These are phyloP conservation scores for Melinopterus prodromus DNA, from an alignment of 2,888 invertebrate species.

Conservation along the genomic window DNA sequence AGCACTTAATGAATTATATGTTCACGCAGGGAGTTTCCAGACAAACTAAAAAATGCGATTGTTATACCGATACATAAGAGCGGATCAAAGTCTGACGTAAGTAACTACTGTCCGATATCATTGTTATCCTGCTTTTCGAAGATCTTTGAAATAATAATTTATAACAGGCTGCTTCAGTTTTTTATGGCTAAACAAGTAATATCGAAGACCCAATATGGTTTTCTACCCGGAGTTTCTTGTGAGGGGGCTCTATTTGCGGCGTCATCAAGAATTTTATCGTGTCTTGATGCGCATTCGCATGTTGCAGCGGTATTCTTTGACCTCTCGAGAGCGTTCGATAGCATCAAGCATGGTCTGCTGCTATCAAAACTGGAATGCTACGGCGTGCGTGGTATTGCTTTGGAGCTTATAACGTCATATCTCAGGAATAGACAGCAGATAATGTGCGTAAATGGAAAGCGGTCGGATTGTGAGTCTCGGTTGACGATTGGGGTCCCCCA, in stretches of 20 bases:
- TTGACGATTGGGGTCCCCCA: neutral
- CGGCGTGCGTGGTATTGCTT: neutral
- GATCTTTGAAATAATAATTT: neutral
- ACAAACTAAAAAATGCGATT: too few species aligned
- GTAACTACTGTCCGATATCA: neutral
- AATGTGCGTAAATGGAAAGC: neutral
- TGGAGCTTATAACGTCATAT: neutral
- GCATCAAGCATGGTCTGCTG: neutral
- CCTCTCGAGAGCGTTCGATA: conserved; percentile 10
- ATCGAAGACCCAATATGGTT: neutral
- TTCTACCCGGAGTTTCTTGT: neutral
- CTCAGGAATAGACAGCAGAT: neutral
- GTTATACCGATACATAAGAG: too few species aligned
- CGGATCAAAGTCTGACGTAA: too few species aligned
- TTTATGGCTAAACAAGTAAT: neutral
- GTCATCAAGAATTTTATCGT: neutral
- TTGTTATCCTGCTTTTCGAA: neutral
- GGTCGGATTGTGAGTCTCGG: neutral
- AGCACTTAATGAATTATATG: too few species aligned
- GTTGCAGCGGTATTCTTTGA: conserved; percentile 8
- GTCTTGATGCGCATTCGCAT: neutral
- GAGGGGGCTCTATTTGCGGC: neutral
- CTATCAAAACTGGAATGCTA: conserved; percentile 5
- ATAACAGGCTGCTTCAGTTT: neutral
- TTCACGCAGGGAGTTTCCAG: too few species aligned